A percentile compares a stretch with the other conserved stretches of the same genome.
Evolutionary conservation across 2,113 vertebrate genomes (phyloP).

Genomic region (Myrmecophaga tridactyla): DNA sequence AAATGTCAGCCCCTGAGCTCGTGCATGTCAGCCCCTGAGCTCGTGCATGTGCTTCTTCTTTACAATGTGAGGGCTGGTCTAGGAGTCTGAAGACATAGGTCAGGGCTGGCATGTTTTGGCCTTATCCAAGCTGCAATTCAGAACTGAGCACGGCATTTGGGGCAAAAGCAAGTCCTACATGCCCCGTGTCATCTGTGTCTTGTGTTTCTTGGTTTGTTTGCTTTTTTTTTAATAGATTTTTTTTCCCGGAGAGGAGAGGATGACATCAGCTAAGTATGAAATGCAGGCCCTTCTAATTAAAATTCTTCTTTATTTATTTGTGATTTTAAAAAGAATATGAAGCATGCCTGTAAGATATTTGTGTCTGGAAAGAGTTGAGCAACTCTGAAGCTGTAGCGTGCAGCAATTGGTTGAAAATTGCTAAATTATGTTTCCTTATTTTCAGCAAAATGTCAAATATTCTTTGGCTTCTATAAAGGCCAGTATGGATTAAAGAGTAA

Average conservation of each 20-base stretch:
- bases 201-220: background rate
- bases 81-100: background rate
- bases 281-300: constrained; percentile 63
- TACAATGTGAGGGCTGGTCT: background rate
- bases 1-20: background rate
- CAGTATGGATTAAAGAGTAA: constrained; percentile 63
- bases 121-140: background rate
- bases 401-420: constrained; percentile 70
- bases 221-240: background rate
- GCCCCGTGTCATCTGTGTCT: constrained; percentile 24
- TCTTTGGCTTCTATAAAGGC: constrained; percentile 81
- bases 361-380: constrained; percentile 79
- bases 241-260: constrained; percentile 1
- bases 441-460: constrained; percentile 80
- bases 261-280: constrained; percentile 66
- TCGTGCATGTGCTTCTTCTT: constrained; percentile 14
- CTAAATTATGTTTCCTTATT: constrained; percentile 79
- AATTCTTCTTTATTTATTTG: constrained; percentile 58
- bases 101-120: background rate
- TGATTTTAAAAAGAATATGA: constrained; percentile 64
- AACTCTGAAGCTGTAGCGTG: constrained; percentile 65
- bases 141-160: background rate
- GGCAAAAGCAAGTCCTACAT: background rate
- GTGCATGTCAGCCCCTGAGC: background rate
- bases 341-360: constrained; percentile 66